Conservation (phyloP, 2,888 invertebrate genomes). For the Neoaliturus tenellus region DNA sequence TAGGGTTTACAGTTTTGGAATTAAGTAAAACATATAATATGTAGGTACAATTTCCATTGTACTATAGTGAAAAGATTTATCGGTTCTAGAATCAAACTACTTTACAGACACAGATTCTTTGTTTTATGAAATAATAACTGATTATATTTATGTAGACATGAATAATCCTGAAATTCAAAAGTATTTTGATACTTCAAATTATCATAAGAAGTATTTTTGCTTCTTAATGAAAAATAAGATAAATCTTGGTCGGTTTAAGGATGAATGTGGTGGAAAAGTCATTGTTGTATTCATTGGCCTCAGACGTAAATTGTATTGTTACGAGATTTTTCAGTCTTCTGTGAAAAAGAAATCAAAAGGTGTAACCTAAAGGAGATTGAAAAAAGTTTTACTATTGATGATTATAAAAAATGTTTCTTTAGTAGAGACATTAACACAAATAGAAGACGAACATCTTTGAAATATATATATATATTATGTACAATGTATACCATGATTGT, state of each 20-base stretch:
- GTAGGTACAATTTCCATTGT: conserved; percentile 54
- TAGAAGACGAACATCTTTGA: background rate
- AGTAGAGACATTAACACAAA: background rate
- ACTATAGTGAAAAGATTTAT: conserved; percentile 34
- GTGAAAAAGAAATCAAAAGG: conserved; percentile 15
- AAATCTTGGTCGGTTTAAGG: background rate
- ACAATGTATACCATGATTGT: no score
- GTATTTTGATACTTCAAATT: conserved; percentile 2
- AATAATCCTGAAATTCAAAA: background rate
- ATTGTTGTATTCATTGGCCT: conserved; percentile 10
- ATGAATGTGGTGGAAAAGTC: background rate
- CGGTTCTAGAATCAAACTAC: background rate
- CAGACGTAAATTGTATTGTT: background rate
- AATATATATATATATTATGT: no score
- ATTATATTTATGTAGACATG: background rate
- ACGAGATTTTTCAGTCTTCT: background rate
- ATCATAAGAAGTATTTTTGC: background rate
- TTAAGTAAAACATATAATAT: conserved; percentile 55
- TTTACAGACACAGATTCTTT: conserved; percentile 22
- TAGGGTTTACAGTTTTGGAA: conserved; percentile 58
- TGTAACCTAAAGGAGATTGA: background rate
- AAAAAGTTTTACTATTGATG: background rate
- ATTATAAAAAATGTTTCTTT: conserved; percentile 4
- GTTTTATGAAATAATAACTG: background rate
- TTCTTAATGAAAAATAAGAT: background rate